Base-by-base conservation (phyloP, 2,113 vertebrate species). In the Eurypyga helias region DNA sequence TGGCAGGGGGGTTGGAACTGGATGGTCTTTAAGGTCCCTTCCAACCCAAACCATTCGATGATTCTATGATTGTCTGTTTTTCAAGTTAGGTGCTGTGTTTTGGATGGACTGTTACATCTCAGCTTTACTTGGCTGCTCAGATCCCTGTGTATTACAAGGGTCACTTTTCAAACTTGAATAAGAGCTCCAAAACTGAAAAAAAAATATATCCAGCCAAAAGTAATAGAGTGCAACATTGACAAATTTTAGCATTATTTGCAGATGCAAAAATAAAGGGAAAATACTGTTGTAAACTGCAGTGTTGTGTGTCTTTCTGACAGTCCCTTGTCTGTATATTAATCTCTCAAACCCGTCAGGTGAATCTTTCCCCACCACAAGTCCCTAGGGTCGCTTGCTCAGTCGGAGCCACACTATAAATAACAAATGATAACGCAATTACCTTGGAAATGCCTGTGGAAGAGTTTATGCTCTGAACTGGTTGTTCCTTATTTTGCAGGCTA, bases 401-500 rank as follows among this genome's bases (percentile, higher is more conserved):
- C 83, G 67, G 36, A 62, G 24, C 6, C 55, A 78, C 64, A 14
- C 18, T 55, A 5, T 57, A 75, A 90, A 62, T 77, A 15, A 79
- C 25, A 75, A 87, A 28, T 28, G 12, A 14, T 43, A 70, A 4
- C 49, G 67, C n/a, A 48, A 26, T 29, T 87, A 57, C 51, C 4
- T 7, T 55, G 77, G 54, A 62, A 76, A 16, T 28, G 48, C 34
- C 54, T 13, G 31, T 91, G 86, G 80, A 88, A 73, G 48, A 48
- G 52, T 89, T 71, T 81, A 13, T 43, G 15, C 73, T 92, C 48
- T 94, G 69, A 92, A 51, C 58, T 79, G 70, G 9, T 49, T 75
- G 76, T 34, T 62, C 85, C 57, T 89, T 97, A 4, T 86, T 69
- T 95, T 96, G 25, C 94, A 99, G 99, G 99, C 48, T 99, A 99